Evolutionary conservation across 2,888 invertebrate genomes (phyloP).

Genomic region (Zaprionus bogoriensis): DNA sequence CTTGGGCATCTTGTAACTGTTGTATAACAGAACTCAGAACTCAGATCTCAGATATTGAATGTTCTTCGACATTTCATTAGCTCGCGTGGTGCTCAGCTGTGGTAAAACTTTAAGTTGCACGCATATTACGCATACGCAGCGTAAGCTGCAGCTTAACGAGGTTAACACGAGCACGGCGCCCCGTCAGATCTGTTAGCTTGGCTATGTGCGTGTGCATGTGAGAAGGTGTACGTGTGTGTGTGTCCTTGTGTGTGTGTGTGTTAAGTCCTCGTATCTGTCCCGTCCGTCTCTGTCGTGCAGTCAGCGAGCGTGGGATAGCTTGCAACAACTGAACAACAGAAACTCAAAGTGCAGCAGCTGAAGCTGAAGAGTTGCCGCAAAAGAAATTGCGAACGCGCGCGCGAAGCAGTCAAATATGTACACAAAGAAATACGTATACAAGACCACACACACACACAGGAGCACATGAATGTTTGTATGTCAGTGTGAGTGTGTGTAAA

Average conservation of each 20-base stretch:
- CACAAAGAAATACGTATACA: constrained; percentile 55
- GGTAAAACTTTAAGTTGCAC: constrained; percentile 15
- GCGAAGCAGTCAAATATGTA: constrained; percentile 68
- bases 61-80: neutral
- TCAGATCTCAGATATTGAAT: neutral
- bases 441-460: constrained; percentile 35
- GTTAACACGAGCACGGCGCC: neutral
- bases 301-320: constrained; percentile 72
- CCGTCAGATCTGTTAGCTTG: constrained; percentile 15
- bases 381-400: constrained; percentile 73
- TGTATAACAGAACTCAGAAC: constrained; percentile 1
- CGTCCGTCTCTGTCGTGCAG: constrained; percentile 65
- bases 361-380: constrained; percentile 61
- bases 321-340: constrained; percentile 73
- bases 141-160: constrained; percentile 9
- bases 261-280: constrained; percentile 50
- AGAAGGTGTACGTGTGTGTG: constrained; percentile 4
- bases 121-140: constrained; percentile 42
- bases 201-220: constrained; percentile 13
- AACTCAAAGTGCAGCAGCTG: constrained; percentile 68
- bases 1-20: neutral
- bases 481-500: constrained; percentile 42
- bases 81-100: neutral
- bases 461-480: constrained; percentile 10
- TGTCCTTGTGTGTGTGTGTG: constrained; percentile 12